A percentile compares a stretch with the other conserved stretches of the same genome.
phyloP scores from a whole-genome alignment of 2,888 invertebrate genomes.

The Diachrysia chrysitis region DNA sequence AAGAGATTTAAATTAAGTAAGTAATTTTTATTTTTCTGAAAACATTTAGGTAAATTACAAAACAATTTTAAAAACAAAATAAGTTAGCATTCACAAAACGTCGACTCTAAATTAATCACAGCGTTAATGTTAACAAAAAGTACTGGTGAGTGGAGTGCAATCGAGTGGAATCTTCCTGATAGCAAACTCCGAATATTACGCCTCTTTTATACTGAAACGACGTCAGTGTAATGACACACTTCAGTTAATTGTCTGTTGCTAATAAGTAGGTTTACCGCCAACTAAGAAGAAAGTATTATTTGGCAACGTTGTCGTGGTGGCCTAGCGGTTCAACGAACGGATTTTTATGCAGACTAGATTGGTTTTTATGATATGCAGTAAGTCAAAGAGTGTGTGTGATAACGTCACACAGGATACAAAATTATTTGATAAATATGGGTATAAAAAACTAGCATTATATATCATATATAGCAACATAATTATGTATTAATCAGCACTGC shows the following conservation, averaged over 20 bases:
- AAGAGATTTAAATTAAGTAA: background rate
- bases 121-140: conserved; percentile 26
- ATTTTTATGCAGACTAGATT: no score
- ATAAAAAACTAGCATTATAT: no score
- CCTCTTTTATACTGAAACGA: conserved; percentile 30
- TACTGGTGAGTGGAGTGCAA: conserved; percentile 23
- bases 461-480: no score
- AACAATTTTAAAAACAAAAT: background rate
- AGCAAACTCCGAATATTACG: conserved; percentile 19
- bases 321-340: no score
- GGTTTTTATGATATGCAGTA: background rate
- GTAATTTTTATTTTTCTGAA: background rate
- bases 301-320: no score
- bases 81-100: background rate
- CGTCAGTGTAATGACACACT: conserved; percentile 31
- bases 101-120: conserved; percentile 23
- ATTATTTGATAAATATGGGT: no score
- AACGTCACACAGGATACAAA: no score
- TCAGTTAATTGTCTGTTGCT: conserved; percentile 22
- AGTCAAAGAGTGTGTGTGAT: background rate
- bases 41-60: background rate
- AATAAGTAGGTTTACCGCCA: conserved; percentile 10
- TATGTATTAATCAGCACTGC: no score
- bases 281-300: background rate
- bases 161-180: conserved; percentile 42